Base-by-base conservation (phyloP, 2,888 invertebrate genomes). In the Dryocosmus kuriphilus region DNA sequence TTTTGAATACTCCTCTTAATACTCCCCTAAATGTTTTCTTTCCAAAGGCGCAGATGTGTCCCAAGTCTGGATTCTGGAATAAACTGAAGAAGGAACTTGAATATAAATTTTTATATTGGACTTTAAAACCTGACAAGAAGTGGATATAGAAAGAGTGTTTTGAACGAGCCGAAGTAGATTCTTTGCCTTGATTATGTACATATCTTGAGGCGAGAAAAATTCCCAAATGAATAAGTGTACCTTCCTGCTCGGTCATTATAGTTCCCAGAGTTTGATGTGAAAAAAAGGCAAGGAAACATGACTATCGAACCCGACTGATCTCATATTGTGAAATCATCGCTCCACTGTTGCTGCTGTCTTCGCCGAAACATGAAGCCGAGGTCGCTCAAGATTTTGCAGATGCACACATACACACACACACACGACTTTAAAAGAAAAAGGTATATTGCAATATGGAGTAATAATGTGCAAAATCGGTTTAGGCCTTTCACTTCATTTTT, bases 321-420 rank as follows among this genome's bases (percentile, higher is more conserved):
- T 71, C 71, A 71, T 27, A 71, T 71, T 71, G 46, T 71, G 71
- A 71, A 71, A 71, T 51, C 51, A 46, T 71, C 51, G 51, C 60
- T 60, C 60, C 60, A 60, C 60, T 5, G 60, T 27, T 16, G 60
- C 60, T 60, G 38, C 51, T 71, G 51, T 51, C 71, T 32, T 71
- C 19, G 27, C 51, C 30, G 51, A 71, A 71, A 71, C 51, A 51
- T 30, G 71, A 67, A 27, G 24, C 67, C 41, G 67, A 41, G 16
- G 19, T 51, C 51, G n/a, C 27, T 32, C 51, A 51, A 32, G 32
- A 51, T 51, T 71, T 71, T 71, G 41, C 67, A 51, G 24, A 19
- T 63, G n/a, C n/a, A n/a, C n/a, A n/a, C n/a, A n/a, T n/a, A n/a
- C 41, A 41, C 16, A 41, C 16, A 38, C 14, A 46, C 24, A 30